Percentiles rank a stretch among this genome's conserved stretches.
phyloP scores from a whole-genome alignment of 2,888 invertebrate species.

The Achlya flavicornis region DNA sequence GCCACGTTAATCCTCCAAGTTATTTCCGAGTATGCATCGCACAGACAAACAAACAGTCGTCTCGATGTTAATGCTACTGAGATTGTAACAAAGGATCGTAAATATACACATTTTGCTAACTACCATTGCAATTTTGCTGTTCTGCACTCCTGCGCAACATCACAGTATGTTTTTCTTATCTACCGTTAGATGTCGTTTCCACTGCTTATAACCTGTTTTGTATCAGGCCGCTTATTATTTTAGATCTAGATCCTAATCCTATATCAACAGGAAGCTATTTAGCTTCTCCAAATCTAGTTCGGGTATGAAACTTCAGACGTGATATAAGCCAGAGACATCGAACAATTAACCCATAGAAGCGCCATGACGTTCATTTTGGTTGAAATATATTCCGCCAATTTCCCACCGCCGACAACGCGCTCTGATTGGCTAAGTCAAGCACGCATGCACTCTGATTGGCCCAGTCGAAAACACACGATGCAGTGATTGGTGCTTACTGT shows the following conservation, averaged over 20 bases:
- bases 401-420: too few species aligned
- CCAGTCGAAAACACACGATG: too few species aligned
- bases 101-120: constrained; percentile 13
- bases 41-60: constrained; percentile 3
- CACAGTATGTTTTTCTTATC: neutral
- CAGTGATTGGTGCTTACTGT: too few species aligned
- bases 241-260: neutral
- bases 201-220: neutral
- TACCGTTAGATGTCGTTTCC: neutral
- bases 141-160: neutral
- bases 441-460: too few species aligned
- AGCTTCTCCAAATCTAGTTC: too few species aligned
- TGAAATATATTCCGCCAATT: too few species aligned
- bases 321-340: too few species aligned
- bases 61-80: neutral
- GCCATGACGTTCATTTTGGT: too few species aligned
- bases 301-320: too few species aligned
- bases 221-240: neutral
- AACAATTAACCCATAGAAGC: too few species aligned
- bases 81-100: constrained; percentile 12
- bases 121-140: constrained; percentile 10
- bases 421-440: too few species aligned
- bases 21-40: constrained; percentile 11
- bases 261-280: too few species aligned
- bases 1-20: constrained; percentile 11